Evolutionary conservation across 2,888 invertebrate species (phyloP).

Genomic region (Strigamia transsilvanica): DNA sequence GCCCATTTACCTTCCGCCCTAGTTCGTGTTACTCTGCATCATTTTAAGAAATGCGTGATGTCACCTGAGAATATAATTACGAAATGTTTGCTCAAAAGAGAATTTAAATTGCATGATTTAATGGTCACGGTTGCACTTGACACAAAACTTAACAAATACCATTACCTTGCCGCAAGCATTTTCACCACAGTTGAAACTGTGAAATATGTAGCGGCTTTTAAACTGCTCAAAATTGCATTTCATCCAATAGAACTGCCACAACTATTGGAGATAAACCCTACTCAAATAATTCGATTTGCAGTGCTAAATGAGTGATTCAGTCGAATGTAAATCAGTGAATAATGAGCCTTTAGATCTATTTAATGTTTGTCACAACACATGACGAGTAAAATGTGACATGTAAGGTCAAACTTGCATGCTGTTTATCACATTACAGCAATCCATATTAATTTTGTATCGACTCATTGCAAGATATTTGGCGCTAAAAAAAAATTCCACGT

Average conservation of each 20-base stretch:
- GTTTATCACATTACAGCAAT: background rate
- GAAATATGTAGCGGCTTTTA: background rate
- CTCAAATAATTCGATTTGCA: background rate
- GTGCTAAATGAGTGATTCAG: background rate
- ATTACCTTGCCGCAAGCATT: background rate
- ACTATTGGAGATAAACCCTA: background rate
- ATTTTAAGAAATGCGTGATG: background rate
- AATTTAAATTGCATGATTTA: constrained; percentile 1
- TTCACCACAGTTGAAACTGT: background rate
- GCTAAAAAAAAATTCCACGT: background rate
- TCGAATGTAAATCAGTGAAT: background rate
- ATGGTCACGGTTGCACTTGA: background rate
- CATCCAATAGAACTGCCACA: background rate
- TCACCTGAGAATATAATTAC: background rate
- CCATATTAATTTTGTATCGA: background rate
- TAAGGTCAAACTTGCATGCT: background rate
- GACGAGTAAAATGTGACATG: background rate
- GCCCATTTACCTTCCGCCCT: constrained; percentile 1
- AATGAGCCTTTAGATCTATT: background rate
- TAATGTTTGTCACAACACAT: background rate
- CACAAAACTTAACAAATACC: background rate
- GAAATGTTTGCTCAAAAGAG: background rate
- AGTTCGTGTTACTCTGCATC: background rate
- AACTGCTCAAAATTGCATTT: background rate
- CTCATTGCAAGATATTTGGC: background rate